Conservation (phyloP, 2,797 vertebrate genomes). For the Apodemus agrarius region DNA sequence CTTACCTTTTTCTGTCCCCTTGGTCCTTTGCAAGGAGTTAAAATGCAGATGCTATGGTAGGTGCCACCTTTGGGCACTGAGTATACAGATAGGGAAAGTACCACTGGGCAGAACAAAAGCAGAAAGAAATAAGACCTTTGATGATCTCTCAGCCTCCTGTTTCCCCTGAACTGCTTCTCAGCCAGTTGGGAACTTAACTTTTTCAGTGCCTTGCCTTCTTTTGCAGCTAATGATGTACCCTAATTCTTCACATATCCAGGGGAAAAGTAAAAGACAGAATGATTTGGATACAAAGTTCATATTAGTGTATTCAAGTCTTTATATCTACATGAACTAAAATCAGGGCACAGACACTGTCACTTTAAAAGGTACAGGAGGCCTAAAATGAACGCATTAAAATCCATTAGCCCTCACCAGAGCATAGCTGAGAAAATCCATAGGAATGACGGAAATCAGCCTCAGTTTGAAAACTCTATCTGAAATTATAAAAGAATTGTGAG, state of each 20-base stretch:
- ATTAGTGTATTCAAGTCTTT: background rate
- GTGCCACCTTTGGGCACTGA: background rate
- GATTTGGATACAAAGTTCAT: background rate
- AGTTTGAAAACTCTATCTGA: background rate
- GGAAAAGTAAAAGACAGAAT: background rate
- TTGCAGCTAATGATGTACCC: background rate
- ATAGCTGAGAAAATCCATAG: background rate
- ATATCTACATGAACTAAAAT: background rate
- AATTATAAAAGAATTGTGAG: constrained; percentile 3
- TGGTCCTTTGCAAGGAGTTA: background rate
- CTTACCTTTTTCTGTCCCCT: background rate
- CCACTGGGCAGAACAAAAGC: background rate
- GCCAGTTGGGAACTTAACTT: background rate
- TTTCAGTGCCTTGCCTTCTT: background rate
- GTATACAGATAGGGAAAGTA: background rate
- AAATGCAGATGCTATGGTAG: background rate
- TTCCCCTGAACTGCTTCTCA: background rate
- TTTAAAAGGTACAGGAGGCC: background rate
- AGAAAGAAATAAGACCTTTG: background rate
- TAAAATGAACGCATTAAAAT: background rate
- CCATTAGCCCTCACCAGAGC: background rate
- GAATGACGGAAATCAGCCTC: background rate
- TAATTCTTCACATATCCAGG: background rate
- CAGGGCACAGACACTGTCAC: background rate
- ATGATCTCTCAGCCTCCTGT: background rate